Conservation (phyloP, 2,888 invertebrate genomes). For the Catocala fraxini region DNA sequence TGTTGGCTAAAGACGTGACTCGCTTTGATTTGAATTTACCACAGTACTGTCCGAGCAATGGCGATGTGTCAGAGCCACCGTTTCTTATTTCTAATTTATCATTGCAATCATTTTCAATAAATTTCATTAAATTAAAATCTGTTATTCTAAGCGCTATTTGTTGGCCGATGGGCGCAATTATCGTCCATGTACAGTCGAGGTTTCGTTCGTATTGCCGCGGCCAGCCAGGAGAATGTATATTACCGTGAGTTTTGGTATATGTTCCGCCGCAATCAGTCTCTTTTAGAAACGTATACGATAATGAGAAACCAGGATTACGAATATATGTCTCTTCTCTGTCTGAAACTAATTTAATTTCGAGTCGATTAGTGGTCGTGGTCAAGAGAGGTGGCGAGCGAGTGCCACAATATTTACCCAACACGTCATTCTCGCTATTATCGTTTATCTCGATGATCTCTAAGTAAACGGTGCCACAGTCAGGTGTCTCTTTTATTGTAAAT, state of each 20-base stretch:
- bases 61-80: slow-evolving; percentile 83
- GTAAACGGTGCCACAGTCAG: slow-evolving; percentile 64
- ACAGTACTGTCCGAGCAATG: slow-evolving; percentile 94
- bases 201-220: too few relatives aligned
- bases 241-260: too few relatives aligned
- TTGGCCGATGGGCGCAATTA: too few relatives aligned
- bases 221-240: too few relatives aligned
- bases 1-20: slow-evolving; percentile 92
- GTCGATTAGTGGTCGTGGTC: slow-evolving; percentile 89
- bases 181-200: too few relatives aligned
- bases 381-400: slow-evolving; percentile 88
- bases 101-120: too few relatives aligned
- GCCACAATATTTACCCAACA: slow-evolving; percentile 91
- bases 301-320: too few relatives aligned
- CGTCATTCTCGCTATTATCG: slow-evolving; percentile 71
- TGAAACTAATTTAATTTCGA: slow-evolving; percentile 91
- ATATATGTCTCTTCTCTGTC: slow-evolving; percentile 65
- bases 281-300: too few relatives aligned
- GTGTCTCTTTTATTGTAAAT: slow-evolving; percentile 90
- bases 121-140: too few relatives aligned
- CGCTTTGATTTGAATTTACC: slow-evolving; percentile 88
- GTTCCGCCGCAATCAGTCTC: too few relatives aligned
- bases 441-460: slow-evolving; percentile 61
- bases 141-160: too few relatives aligned
- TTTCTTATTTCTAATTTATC: too few relatives aligned